These are phyloP conservation scores for Anser brachyrhynchus DNA, from an alignment of 2,113 vertebrate species.

Conservation along the genomic window DNA sequence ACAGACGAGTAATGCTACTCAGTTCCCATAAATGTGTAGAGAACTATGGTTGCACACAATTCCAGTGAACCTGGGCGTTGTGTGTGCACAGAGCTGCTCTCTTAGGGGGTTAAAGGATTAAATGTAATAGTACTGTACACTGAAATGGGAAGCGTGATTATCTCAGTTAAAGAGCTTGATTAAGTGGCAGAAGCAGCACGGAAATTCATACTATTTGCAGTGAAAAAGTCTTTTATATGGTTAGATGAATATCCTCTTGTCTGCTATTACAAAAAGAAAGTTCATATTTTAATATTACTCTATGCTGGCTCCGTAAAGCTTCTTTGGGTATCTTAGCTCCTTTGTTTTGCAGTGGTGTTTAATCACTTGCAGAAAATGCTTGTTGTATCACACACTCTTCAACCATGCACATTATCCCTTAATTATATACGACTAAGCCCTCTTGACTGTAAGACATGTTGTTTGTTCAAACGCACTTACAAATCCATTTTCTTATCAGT, in stretches of 20 bases:
- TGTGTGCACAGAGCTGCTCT: not conserved
- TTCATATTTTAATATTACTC: not conserved
- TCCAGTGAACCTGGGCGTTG: not conserved
- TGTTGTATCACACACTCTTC: slow-evolving; percentile 27
- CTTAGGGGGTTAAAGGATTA: slow-evolving; percentile 12
- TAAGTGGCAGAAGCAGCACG: not conserved
- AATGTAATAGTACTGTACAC: not conserved
- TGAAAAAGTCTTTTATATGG: not conserved
- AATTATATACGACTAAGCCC: slow-evolving; percentile 41
- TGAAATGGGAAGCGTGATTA: slow-evolving; percentile 11
- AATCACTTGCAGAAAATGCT: slow-evolving; percentile 18
- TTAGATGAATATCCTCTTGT: not conserved
- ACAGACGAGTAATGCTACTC: not conserved
- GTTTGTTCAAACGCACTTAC: slow-evolving; percentile 63
- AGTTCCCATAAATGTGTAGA: not conserved
- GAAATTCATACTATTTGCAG: not conserved
- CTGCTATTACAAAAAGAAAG: not conserved
- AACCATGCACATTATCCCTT: slow-evolving; percentile 41
- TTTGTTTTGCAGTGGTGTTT: slow-evolving; percentile 19
- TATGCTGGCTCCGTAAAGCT: not conserved
- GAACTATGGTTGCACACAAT: not conserved
- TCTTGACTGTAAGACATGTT: slow-evolving; percentile 46
- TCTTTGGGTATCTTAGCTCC: not conserved
- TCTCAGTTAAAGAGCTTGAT: slow-evolving; percentile 17
- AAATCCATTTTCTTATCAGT: slow-evolving; percentile 71